Evolutionary conservation across 2,797 vertebrate genomes (phyloP).

Genomic region (Falco peregrinus): DNA sequence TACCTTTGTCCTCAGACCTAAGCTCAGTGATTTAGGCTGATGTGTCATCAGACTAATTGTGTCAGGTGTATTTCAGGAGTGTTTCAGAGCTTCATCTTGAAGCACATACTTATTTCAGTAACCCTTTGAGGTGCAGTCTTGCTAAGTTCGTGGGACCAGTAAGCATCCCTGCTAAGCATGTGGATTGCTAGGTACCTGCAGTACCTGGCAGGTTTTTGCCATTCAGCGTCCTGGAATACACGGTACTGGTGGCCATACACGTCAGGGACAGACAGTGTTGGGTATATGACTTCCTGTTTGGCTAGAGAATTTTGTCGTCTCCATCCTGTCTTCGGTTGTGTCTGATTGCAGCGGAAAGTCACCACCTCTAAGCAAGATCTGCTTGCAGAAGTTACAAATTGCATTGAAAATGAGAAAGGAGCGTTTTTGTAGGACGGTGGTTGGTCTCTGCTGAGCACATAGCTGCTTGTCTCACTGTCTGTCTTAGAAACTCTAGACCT

Average conservation of each 20-base stretch:
- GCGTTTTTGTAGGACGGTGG: not conserved
- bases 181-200: not conserved
- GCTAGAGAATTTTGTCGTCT: not conserved
- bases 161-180: not conserved
- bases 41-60: not conserved
- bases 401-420: not conserved
- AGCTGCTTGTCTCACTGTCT: not conserved
- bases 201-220: not conserved
- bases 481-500: not conserved
- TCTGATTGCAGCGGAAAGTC: not conserved
- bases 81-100: not conserved
- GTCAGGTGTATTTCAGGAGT: not conserved
- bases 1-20: not conserved
- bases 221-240: not conserved
- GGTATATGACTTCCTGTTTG: not conserved
- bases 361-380: not conserved
- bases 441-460: not conserved
- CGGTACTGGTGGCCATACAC: not conserved
- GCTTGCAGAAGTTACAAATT: not conserved
- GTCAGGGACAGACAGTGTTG: accelerated
- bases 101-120: not conserved
- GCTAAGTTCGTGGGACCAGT: not conserved
- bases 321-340: not conserved
- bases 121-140: not conserved
- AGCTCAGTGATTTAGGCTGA: not conserved